Percentiles rank a stretch among this genome's conserved stretches.
These are phyloP conservation scores for Euphydryas editha DNA, from an alignment of 2,888 invertebrate species.

Conservation along the genomic window DNA sequence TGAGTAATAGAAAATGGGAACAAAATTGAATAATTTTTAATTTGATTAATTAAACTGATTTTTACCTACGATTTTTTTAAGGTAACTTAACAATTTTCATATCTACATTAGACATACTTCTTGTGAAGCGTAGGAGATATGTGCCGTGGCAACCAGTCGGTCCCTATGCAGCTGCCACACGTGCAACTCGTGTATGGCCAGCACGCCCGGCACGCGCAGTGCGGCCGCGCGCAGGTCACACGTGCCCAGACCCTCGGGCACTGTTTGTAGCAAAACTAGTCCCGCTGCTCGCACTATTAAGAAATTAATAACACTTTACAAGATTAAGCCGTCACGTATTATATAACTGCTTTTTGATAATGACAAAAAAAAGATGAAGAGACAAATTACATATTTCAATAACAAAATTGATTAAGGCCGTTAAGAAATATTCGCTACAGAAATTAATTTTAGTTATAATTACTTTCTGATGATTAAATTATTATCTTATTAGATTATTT, in stretches of 20 bases:
- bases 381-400: too few relatives aligned
- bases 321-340: not conserved
- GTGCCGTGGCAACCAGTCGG: slow-evolving; percentile 92
- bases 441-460: too few relatives aligned
- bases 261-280: slow-evolving; percentile 94
- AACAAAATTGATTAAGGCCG: too few relatives aligned
- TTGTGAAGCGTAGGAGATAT: slow-evolving; percentile 83
- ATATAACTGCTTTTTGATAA: not conserved
- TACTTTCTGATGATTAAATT: too few relatives aligned
- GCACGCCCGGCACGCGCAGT: slow-evolving; percentile 71
- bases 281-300: slow-evolving; percentile 93
- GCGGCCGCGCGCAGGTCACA: slow-evolving; percentile 72
- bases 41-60: too few relatives aligned
- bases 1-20: too few relatives aligned
- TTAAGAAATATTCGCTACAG: too few relatives aligned
- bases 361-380: too few relatives aligned
- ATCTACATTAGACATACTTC: slow-evolving; percentile 53
- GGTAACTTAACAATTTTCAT: not conserved
- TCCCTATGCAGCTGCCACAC: slow-evolving; percentile 93
- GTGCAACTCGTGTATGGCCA: slow-evolving; percentile 92
- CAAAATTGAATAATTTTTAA: too few relatives aligned
- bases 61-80: too few relatives aligned
- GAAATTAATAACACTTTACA: too few relatives aligned
- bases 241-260: slow-evolving; percentile 94
- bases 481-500: too few relatives aligned